Evolutionary conservation across 2,888 invertebrate species (phyloP), one percentile per base, ranked within the genome.

Genomic region (Abrostola tripartita): DNA sequence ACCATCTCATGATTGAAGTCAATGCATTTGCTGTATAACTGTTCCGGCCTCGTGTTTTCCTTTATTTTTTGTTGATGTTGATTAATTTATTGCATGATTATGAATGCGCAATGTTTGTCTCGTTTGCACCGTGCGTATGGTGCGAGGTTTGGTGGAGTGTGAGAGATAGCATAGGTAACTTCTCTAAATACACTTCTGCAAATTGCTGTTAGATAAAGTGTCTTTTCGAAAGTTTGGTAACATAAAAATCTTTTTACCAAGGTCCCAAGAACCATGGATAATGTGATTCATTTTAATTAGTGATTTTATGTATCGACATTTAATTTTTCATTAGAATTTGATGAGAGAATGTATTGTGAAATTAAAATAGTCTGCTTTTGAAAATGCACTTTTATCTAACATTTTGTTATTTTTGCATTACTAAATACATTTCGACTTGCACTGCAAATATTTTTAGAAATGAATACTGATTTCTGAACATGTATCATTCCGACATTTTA

Each of bases 41-140:
- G 71, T 78, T 74, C 71, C 65, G 55, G 52, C 56, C 62, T 72
- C 68, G 24, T 50, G 61, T 76, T 83, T 81, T 84, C 71, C 83
- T 87, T 89, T 88, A 78, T 81, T 87, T 88, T 86, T 85, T 83
- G 81, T 85, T 90, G 84, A 83, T 83, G 80, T 86, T 90, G 85
- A 88, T 90, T 91, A 88, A 88, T 89, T 90, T 91, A 88, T 90
- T 91, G 89, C 90, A 89, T 90, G 90, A 88, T 86, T 89, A 87
- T 83, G 78, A 54, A 61, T 63, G 71, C 76, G 65, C 76, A 74
- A 75, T 79, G 73, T 81, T 83, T 83, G 79, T 81, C 78, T 81
- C 74, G 78, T 82, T 82, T 79, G 82, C 82, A 82, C 72, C 68
- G 61, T 71, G 68, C 77, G 63, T 72, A 61, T 64, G 63, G 62